phyloP scores from a whole-genome alignment of 2,113 vertebrate species.

The Haemorhous mexicanus region DNA sequence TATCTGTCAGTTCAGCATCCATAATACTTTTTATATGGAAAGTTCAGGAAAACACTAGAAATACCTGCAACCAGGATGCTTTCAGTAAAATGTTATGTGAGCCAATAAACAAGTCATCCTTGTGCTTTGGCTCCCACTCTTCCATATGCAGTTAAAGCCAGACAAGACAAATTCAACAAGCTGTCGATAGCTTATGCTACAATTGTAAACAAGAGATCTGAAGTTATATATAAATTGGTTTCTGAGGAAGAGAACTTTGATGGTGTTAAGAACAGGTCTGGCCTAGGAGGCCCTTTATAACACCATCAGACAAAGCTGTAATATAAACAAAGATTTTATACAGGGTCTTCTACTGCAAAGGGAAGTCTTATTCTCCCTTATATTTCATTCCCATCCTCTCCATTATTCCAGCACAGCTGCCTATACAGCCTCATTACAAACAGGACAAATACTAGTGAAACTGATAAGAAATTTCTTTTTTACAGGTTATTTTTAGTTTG shows the following conservation, averaged over 20 bases:
- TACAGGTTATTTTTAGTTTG: not conserved
- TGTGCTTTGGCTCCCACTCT: not conserved
- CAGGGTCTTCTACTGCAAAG: not conserved
- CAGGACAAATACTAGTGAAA: not conserved
- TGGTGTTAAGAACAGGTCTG: not conserved
- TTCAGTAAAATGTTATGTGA: not conserved
- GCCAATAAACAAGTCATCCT: not conserved
- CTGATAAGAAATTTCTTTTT: not conserved
- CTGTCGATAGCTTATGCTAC: not conserved
- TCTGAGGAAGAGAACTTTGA: not conserved
- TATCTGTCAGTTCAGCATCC: not conserved
- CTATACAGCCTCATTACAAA: not conserved
- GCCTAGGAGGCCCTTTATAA: not conserved
- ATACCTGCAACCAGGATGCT: not conserved
- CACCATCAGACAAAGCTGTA: not conserved
- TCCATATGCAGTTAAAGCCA: not conserved
- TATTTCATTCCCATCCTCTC: not conserved
- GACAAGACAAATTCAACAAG: slow-evolving; percentile 1
- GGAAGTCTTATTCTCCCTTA: not conserved
- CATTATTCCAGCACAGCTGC: not conserved
- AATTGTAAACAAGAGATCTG: not conserved
- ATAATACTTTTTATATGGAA: not conserved
- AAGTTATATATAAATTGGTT: not conserved
- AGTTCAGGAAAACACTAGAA: not conserved
- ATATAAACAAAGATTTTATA: not conserved